Evolutionary conservation across 2,888 invertebrate genomes (phyloP).

Genomic region (Aleiodes alternator): DNA sequence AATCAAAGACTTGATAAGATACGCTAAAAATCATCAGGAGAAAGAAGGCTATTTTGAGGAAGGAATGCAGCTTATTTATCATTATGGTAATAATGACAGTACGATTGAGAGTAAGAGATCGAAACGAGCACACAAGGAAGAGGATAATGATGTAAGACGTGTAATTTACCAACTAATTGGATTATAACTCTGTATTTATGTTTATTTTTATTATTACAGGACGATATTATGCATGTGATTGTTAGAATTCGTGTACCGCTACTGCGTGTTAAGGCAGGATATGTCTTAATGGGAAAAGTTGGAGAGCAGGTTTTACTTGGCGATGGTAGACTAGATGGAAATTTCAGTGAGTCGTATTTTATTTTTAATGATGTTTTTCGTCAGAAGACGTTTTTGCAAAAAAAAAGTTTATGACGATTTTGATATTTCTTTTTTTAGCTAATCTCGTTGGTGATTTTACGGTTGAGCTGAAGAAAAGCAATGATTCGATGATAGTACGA

Average conservation of each 20-base stretch:
- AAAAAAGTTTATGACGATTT: not conserved
- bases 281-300: conserved; percentile 69
- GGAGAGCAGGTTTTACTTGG: conserved; percentile 67
- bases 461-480: conserved; percentile 68
- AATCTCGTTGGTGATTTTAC: conserved; percentile 70
- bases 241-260: conserved; percentile 67
- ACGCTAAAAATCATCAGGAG: conserved; percentile 70
- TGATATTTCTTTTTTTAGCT: conserved; percentile 55
- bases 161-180: not conserved
- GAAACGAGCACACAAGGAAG: conserved; percentile 62
- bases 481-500: conserved; percentile 67
- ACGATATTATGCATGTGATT: conserved; percentile 72
- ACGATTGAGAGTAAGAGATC: conserved; percentile 56
- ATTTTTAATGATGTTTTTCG: conserved; percentile 9
- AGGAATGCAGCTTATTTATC: conserved; percentile 71
- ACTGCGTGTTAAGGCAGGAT: conserved; percentile 66
- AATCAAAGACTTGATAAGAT: conserved; percentile 66
- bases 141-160: conserved; percentile 59
- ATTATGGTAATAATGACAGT: conserved; percentile 62
- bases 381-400: no score
- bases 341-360: conserved; percentile 67
- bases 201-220: conserved; percentile 59
- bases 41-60: conserved; percentile 71
- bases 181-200: conserved; percentile 33
- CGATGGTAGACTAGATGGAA: conserved; percentile 66